Base-by-base conservation (phyloP, 1,140 invertebrate species). In the Drosophila azteca region DNA sequence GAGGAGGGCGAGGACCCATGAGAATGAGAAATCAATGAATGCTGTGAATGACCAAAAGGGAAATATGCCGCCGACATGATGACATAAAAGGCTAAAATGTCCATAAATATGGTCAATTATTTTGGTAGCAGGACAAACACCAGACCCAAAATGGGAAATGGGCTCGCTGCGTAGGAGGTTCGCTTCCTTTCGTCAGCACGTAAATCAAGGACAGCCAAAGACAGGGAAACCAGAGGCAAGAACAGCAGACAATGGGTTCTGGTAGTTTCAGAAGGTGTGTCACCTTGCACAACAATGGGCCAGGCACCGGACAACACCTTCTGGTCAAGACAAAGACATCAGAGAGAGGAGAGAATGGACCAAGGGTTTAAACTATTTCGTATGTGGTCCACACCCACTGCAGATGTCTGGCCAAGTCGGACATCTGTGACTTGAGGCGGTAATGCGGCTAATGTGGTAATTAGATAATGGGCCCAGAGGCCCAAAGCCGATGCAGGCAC, bases 91-190 rank as follows among this genome's bases (percentile, higher is more conserved):
- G 77, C 79, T 84, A 77, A 80, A 89, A 89, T 89, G 75, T 73
- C 73, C 84, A 88, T 89, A 88, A 88, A 89, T 88, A 90, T 80
- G 73, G 73, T 31, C 84, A 89, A 88, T 89, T 88, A 89, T 85
- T 77, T 84, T 75, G 61, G 64, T 59, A 70, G 68, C 69, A 74
- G 57, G 60, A 24, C 52, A 78, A 79, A 75, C 57, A 74, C 54
- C 49, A 50, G 31, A 50, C 52, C 49, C 39, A 46, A 35, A 60
- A 41, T 26, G 45, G 26, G 46, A 35, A 60, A 31, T 39, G 41
- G 26, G 41, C 6, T 8, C 46, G 53, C 48, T 50, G 49, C 46
- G 60, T 58, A 54, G 44, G 58, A 48, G 67, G 54, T 51, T 60
- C 22, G 39, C 44, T 64, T 81, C 75, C 76, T 88, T 83, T 88